Evolutionary conservation across 2,888 invertebrate species (phyloP), one percentile per base, ranked within the genome.

Genomic region (Diarsia dahlii): DNA sequence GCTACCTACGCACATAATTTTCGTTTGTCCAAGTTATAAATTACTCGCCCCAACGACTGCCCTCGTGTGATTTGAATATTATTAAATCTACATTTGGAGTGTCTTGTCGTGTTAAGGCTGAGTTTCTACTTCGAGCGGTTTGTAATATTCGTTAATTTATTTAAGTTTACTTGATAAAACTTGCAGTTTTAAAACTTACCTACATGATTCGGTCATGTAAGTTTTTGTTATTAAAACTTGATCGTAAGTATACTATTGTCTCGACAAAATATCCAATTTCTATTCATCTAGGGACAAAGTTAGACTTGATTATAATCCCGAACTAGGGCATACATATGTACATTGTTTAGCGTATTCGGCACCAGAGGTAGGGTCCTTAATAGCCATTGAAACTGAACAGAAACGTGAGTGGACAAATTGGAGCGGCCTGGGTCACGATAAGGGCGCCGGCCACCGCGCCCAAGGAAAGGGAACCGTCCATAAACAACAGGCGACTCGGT

Each of bases 391-490:
- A 94, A 95, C 91, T 94, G 95, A 93, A 94, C 94, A 92, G 95
- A 93, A 94, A 92, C 95, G 95, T 93, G 95, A 95, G 95, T 95
- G 95, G 95, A 95, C 95, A 95, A 95, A 95, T 95, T 94, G 95
- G 94, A 92, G 86, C 93, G 93, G 92, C 89, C 92, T 92, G 95
- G 95, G 95, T 95, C 95, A 94, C 94, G 95, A 93, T 93, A 93
- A 95, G 95, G 95, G 94, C 92, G 82, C 82, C 82, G 85, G 74
- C 82, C 82, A 74, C 85, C 77, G 82, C 76, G 82, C 81, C 83
- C 91, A 92, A 94, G 93, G 93, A 93, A 94, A 94, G 94, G 95
- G 95, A 92, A 93, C 93, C 91, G 94, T 92, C 95, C 94, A 96
- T 95, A 96, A 95, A 96, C 96, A 96, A 95, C 95, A 93, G 95